A percentile compares a stretch with the other conserved stretches of the same genome.
Evolutionary conservation across 2,888 invertebrate genomes (phyloP).

Genomic region (Agonopterix subpropinquella): DNA sequence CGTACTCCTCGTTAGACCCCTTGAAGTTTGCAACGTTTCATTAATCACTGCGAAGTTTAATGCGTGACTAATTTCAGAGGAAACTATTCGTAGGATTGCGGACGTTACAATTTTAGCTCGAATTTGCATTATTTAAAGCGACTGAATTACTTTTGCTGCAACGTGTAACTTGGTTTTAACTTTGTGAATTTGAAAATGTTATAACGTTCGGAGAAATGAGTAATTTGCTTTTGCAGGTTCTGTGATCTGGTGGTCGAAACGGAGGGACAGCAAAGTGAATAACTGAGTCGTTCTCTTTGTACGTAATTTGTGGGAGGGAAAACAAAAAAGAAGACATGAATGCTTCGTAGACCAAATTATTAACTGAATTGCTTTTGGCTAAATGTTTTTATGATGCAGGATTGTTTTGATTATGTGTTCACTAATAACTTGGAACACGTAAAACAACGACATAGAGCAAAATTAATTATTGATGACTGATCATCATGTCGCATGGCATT

Average conservation of each 20-base stretch:
- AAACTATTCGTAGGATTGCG: conserved; percentile 3
- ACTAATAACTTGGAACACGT: too few species aligned
- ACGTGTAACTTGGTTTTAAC: conserved; percentile 3
- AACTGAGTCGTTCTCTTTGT: background rate
- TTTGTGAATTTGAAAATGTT: background rate
- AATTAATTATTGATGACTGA: too few species aligned
- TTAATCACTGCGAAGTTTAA: conserved; percentile 33
- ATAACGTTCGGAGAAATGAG: background rate
- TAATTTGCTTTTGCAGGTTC: background rate
- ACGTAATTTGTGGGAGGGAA: background rate
- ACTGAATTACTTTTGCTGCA: conserved; percentile 13
- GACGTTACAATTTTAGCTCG: conserved; percentile 3
- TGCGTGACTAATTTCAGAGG: conserved; percentile 26
- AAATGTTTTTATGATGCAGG: too few species aligned
- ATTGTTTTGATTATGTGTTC: too few species aligned
- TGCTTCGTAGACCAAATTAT: too few species aligned
- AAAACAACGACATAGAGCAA: too few species aligned
- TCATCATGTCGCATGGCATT: too few species aligned
- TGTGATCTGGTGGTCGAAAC: background rate
- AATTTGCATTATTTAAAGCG: conserved; percentile 13
- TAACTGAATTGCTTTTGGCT: too few species aligned
- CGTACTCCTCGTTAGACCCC: conserved; percentile 6
- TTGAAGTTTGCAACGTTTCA: conserved; percentile 22
- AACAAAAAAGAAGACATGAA: too few species aligned
- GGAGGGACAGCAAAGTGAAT: background rate